These are phyloP conservation scores for Sphenodon punctatus DNA, from an alignment of 2,797 vertebrate species.

Conservation along the genomic window DNA sequence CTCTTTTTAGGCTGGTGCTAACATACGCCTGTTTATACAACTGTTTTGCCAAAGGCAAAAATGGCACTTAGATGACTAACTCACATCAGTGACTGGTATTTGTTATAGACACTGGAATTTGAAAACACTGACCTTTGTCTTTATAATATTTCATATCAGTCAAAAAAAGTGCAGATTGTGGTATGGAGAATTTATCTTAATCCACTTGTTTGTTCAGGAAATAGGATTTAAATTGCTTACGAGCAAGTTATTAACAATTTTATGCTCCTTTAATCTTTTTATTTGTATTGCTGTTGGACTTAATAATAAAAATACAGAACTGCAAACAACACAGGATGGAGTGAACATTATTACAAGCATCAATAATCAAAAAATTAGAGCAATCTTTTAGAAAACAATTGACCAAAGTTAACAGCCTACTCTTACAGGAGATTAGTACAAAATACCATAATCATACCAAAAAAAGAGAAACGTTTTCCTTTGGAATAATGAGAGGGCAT, in stretches of 20 bases:
- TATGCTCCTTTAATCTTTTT: background rate
- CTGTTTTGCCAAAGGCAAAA: too few relatives aligned
- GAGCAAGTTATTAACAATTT: background rate
- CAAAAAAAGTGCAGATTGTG: background rate
- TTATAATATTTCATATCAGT: background rate
- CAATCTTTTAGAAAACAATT: background rate
- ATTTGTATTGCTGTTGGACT: background rate
- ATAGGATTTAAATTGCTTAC: background rate
- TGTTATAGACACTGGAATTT: background rate
- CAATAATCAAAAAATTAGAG: background rate
- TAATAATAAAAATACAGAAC: background rate
- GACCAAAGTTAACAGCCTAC: background rate
- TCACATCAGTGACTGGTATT: too few relatives aligned
- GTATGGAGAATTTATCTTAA: background rate
- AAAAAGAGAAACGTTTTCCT: background rate
- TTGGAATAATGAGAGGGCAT: too few relatives aligned
- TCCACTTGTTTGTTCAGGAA: background rate
- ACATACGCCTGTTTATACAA: too few relatives aligned
- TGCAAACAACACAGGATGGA: background rate
- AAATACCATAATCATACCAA: background rate
- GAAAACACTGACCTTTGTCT: background rate
- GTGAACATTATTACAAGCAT: accelerated
- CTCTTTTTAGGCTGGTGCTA: too few relatives aligned
- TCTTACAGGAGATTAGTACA: background rate
- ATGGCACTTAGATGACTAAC: too few relatives aligned